Evolutionary conservation across 2,113 vertebrate species (phyloP).

Genomic region (Sceloporus tristichus): DNA sequence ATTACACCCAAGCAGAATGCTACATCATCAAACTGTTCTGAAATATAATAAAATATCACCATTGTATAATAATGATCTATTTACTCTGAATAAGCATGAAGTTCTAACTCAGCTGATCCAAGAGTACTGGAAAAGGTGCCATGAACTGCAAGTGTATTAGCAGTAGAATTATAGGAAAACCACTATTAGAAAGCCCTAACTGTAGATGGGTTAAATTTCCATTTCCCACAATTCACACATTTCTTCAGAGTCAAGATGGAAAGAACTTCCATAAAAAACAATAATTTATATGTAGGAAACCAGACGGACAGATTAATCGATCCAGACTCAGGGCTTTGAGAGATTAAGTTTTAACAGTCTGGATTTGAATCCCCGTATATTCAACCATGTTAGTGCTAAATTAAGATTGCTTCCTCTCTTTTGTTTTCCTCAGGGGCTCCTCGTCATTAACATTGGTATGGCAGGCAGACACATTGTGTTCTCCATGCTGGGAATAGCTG

Average conservation of each 20-base stretch:
- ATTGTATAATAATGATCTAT: background rate
- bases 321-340: background rate
- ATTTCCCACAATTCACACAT: background rate
- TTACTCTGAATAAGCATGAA: background rate
- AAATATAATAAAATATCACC: constrained; percentile 1
- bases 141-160: background rate
- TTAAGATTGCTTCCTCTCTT: background rate
- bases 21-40: background rate
- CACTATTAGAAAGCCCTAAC: background rate
- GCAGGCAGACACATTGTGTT: no score
- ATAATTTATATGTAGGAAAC: background rate
- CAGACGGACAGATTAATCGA: background rate
- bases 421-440: no score
- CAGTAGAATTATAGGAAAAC: constrained; percentile 5
- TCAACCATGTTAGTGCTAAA: background rate
- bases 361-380: background rate
- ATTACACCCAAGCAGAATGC: no score
- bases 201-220: background rate
- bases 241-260: background rate
- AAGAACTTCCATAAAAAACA: no score
- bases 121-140: background rate
- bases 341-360: background rate
- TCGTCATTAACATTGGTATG: no score
- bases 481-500: no score
- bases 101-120: background rate